Percentiles rank a stretch among this genome's conserved stretches.
Conservation (phyloP, 2,888 invertebrate genomes). For the Marronus borbonicus region DNA sequence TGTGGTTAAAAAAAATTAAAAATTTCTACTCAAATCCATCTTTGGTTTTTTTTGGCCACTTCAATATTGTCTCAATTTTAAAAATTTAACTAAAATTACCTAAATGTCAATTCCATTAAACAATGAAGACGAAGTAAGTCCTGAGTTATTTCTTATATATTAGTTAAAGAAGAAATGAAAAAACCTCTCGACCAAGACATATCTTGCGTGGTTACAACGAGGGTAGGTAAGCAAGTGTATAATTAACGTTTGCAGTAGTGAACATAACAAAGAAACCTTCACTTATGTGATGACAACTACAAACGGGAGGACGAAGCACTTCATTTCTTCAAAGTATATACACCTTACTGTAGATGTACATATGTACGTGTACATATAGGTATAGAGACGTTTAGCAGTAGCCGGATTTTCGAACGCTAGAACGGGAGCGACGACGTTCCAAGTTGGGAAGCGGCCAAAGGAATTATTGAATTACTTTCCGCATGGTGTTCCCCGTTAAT, state of each 20-base stretch:
- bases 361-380: no score
- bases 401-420: conserved; percentile 17
- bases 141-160: neutral
- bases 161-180: neutral
- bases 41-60: no score
- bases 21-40: no score
- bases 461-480: conserved; percentile 49
- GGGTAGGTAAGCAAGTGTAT: neutral
- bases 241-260: conserved; percentile 5
- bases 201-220: neutral
- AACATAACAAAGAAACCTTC: conserved; percentile 50
- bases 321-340: conserved; percentile 54
- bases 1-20: no score
- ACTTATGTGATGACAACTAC: conserved; percentile 56
- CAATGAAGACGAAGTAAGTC: neutral
- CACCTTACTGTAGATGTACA: neutral
- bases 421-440: conserved; percentile 7
- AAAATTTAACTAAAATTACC: neutral
- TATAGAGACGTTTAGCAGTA: conserved; percentile 41
- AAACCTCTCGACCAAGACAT: neutral
- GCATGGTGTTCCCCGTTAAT: conserved; percentile 41
- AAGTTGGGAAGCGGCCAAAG: conserved; percentile 30
- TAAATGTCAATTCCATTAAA: neutral
- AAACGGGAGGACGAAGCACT: conserved; percentile 50
- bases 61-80: no score